Evolutionary conservation across 2,888 invertebrate genomes (phyloP).

Genomic region (Congeria kusceri): DNA sequence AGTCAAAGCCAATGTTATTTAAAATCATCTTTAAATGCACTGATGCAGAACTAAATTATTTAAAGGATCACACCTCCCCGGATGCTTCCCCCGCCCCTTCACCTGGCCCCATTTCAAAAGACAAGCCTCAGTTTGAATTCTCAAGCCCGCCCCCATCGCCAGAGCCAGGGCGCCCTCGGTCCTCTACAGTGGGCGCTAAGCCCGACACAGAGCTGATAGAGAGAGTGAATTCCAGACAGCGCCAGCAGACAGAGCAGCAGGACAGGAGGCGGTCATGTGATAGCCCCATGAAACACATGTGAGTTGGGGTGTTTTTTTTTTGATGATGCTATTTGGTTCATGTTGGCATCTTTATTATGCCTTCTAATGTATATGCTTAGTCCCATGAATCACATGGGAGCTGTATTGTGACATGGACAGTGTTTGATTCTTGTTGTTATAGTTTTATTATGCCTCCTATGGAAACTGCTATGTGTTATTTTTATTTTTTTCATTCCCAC

Average conservation of each 20-base stretch:
- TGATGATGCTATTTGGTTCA: no score
- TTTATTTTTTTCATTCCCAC: no score
- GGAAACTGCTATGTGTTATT: no score
- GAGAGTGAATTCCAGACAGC: conserved; percentile 23
- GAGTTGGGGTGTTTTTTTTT: conserved; percentile 47
- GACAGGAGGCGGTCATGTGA: conserved; percentile 68
- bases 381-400: no score
- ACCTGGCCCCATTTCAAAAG: conserved; percentile 57
- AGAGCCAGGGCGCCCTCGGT: conserved; percentile 69
- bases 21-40: no score
- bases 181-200: conserved; percentile 78
- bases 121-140: conserved; percentile 75
- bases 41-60: neutral
- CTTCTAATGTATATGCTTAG: no score
- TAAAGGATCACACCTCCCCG: conserved; percentile 71
- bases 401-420: no score
- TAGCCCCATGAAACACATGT: conserved; percentile 86
- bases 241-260: conserved; percentile 52
- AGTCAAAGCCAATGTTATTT: no score
- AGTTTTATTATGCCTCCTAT: no score
- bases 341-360: no score
- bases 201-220: conserved; percentile 61
- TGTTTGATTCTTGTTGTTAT: no score
- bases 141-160: conserved; percentile 74
- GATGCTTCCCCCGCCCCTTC: conserved; percentile 76